Conservation (phyloP, 2,888 invertebrate species). For the Torymus aiolomorphi region DNA sequence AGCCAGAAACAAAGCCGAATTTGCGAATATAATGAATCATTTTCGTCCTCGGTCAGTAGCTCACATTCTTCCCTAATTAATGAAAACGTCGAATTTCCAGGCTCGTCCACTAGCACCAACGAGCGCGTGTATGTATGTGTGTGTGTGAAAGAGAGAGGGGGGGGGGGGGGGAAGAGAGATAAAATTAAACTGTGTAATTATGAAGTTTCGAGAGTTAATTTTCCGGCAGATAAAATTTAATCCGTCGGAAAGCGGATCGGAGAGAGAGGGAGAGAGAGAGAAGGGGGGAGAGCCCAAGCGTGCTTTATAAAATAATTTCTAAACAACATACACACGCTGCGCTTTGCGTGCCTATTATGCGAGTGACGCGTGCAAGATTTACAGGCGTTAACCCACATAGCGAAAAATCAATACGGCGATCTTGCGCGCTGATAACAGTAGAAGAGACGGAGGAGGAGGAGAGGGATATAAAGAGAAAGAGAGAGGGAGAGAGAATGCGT, state of each 20-base stretch:
- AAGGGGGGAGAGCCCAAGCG: too few relatives aligned
- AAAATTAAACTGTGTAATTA: conserved; percentile 50
- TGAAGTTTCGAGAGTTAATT: conserved; percentile 46
- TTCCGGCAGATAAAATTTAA: conserved; percentile 50
- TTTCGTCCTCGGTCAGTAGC: conserved; percentile 2
- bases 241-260: conserved; percentile 10
- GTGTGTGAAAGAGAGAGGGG: too few relatives aligned
- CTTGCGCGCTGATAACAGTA: neutral
- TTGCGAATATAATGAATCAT: conserved; percentile 27
- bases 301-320: too few relatives aligned
- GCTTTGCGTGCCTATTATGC: neutral
- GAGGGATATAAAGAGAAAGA: too few relatives aligned
- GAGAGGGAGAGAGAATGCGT: conserved; percentile 1
- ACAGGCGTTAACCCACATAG: too few relatives aligned
- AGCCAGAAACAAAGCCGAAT: neutral
- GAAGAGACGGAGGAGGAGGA: neutral
- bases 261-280: too few relatives aligned
- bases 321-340: neutral
- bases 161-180: neutral
- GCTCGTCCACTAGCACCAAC: too few relatives aligned
- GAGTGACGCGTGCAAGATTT: too few relatives aligned
- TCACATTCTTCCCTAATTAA: conserved; percentile 13
- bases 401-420: too few relatives aligned
- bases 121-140: too few relatives aligned
- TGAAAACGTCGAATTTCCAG: conserved; percentile 9